Base-by-base conservation (phyloP, 2,797 vertebrate genomes). In the Carcharodon carcharias region DNA sequence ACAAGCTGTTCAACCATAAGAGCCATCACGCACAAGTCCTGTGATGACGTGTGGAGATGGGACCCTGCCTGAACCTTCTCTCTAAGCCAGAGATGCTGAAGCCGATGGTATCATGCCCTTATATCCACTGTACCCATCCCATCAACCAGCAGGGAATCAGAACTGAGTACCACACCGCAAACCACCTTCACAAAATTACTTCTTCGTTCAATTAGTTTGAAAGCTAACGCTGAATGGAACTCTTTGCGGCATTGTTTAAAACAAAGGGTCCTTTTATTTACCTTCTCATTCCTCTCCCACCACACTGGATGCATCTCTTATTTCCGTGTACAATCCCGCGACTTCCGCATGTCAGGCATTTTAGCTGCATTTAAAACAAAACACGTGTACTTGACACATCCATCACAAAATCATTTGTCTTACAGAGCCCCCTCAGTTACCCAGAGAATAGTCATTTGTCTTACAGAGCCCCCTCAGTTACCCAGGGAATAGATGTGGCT, bases 231-330 rank as follows among this genome's bases (percentile, higher is more conserved):
- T 18, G 11, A 58, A 14, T 11, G n/a, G 2, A 65, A 93, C 45
- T 63, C n/a, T 18, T 45, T 93, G 35, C 18, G 3, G n/a, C 16
- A 26, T 61, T 40, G 7, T 93, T 65, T 65, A 50, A 91, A 58
- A 61, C 58, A 58, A 91, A 91, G 1, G 28, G 31, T 6, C 26
- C 1, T 91, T 77, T 77, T 77, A 71, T 69, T 95, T 95, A 95
- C 94, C 94, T 73, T 95, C 21, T 95, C 7, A 21, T 35, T 35
- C 94, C 94, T 26, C 45, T 95, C 3, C 94, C 94, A 18, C 65
- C 50, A 56, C 94, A 95, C 26, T 71, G 67, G 31, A 95, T 54
- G 94, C 94, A 95, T 16, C 67, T 54, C 35, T 95, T 95, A 77
- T 95, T 95, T n/a, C 94, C 23, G 7, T 67, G 91, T 26, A 31